Conservation (phyloP, 2,888 invertebrate genomes). For the Sclerodermus sp. region DNA sequence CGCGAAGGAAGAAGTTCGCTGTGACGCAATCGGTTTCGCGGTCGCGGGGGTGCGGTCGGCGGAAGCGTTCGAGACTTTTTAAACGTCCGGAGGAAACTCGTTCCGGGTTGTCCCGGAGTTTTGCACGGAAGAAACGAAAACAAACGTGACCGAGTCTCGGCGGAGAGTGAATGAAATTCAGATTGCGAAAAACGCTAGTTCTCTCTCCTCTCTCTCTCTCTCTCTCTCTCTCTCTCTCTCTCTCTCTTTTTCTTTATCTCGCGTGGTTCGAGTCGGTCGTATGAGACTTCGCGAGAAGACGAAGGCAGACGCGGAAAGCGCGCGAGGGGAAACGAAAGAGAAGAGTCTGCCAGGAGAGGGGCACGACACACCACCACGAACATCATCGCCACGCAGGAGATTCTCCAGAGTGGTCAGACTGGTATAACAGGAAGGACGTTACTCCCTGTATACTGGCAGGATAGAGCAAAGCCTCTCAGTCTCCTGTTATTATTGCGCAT, state of each 20-base stretch:
- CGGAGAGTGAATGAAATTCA: slow-evolving; percentile 19
- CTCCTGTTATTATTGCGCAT: slow-evolving; percentile 17
- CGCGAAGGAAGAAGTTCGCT: no score
- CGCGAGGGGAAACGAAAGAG: slow-evolving; percentile 6
- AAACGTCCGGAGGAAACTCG: background rate
- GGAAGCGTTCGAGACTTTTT: background rate
- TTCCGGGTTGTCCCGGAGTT: background rate
- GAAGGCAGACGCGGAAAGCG: background rate
- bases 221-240: no score
- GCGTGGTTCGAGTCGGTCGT: background rate
- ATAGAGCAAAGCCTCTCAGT: slow-evolving; percentile 25
- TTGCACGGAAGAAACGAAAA: slow-evolving; percentile 10
- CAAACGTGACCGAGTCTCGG: slow-evolving; percentile 9
- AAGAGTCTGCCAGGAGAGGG: slow-evolving; percentile 19
- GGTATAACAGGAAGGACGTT: slow-evolving; percentile 50
- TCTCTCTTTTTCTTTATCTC: no score
- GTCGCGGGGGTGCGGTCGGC: background rate
- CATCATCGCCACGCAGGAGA: no score
- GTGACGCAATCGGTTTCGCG: no score
- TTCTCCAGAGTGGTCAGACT: slow-evolving; percentile 43
- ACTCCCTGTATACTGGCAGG: slow-evolving; percentile 25
- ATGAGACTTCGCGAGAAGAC: background rate
- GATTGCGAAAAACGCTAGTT: slow-evolving; percentile 20
- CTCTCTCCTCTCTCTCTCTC: no score
- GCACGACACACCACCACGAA: no score